Percentiles rank a stretch among this genome's conserved stretches.
phyloP scores from a whole-genome alignment of 2,888 invertebrate genomes.

The Onthophagus sagittarius region DNA sequence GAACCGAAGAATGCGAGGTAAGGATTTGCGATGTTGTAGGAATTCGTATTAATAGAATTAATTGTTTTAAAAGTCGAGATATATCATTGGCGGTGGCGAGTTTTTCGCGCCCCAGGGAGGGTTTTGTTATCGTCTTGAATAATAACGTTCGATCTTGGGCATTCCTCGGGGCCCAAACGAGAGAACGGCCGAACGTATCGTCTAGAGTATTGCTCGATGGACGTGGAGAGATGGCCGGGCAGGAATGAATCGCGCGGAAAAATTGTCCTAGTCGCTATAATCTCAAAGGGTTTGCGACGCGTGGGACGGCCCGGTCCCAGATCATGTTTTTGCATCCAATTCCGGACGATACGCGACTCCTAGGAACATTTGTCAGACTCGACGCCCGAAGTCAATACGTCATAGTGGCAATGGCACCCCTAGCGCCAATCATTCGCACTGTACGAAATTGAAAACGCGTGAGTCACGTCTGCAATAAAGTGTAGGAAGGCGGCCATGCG shows the following conservation, averaged over 20 bases:
- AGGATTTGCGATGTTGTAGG: conserved; percentile 12
- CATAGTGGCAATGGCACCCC: conserved; percentile 52
- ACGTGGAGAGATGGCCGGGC: conserved; percentile 38
- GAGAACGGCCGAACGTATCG: conserved; percentile 20
- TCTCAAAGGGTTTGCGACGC: conserved; percentile 25
- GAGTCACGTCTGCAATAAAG: conserved; percentile 52
- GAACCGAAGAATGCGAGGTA: not conserved
- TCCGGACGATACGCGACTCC: conserved; percentile 17
- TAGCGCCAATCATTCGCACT: conserved; percentile 50
- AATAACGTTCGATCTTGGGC: conserved; percentile 35
- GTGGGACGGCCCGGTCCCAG: conserved; percentile 24
- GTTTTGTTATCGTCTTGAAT: conserved; percentile 27
- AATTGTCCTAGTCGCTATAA: conserved; percentile 26
- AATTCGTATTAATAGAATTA: conserved; percentile 12
- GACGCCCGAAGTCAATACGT: conserved; percentile 47
- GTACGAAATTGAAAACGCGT: conserved; percentile 52
- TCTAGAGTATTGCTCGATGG: conserved; percentile 32
- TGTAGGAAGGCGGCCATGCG: conserved; percentile 46
- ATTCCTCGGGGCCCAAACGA: conserved; percentile 29
- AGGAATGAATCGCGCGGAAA: conserved; percentile 25
- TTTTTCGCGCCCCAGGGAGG: conserved; percentile 12
- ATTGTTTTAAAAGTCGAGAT: conserved; percentile 12
- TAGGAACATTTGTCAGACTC: conserved; percentile 33
- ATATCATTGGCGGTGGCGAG: conserved; percentile 13
- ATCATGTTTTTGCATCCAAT: conserved; percentile 27